Conservation (phyloP, 2,113 vertebrate genomes). For the Mugil cephalus region DNA sequence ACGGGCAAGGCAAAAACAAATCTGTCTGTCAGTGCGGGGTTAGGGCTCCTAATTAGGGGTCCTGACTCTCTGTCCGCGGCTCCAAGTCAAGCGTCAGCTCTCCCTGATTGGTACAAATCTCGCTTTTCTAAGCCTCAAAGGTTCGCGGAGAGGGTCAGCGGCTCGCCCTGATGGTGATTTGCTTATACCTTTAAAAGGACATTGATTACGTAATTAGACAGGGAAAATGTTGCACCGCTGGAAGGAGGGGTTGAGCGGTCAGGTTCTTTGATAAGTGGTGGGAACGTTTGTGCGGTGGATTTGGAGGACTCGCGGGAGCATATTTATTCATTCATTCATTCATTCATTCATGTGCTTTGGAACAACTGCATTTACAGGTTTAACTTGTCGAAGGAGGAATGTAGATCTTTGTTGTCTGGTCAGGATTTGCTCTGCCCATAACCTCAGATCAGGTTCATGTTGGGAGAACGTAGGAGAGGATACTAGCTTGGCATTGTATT, state of each 20-base stretch:
- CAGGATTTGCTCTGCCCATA: no score
- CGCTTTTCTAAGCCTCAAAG: slow-evolving; percentile 80
- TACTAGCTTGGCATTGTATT: no score
- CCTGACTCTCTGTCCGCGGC: slow-evolving; percentile 78
- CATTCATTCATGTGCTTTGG: no score
- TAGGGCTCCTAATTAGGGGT: slow-evolving; percentile 78
- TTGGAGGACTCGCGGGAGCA: neutral
- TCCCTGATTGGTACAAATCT: slow-evolving; percentile 80
- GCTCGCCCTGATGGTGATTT: slow-evolving; percentile 81
- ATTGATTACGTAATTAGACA: slow-evolving; percentile 86
- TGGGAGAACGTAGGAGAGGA: no score
- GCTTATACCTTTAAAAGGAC: slow-evolving; percentile 85
- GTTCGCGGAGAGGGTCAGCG: slow-evolving; percentile 83
- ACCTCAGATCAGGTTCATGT: no score
- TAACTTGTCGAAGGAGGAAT: no score
- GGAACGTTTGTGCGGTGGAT: slow-evolving; percentile 55
- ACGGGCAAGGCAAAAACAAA: slow-evolving; percentile 82
- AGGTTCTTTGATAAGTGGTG: slow-evolving; percentile 63
- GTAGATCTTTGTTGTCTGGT: no score
- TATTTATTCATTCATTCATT: no score
- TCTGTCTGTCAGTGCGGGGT: slow-evolving; percentile 84
- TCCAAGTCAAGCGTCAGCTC: slow-evolving; percentile 82
- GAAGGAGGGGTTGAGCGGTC: slow-evolving; percentile 30
- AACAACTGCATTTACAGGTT: no score
- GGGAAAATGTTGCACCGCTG: slow-evolving; percentile 61